Base-by-base conservation (phyloP, 2,113 vertebrate species). In the Aptenodytes patagonicus region DNA sequence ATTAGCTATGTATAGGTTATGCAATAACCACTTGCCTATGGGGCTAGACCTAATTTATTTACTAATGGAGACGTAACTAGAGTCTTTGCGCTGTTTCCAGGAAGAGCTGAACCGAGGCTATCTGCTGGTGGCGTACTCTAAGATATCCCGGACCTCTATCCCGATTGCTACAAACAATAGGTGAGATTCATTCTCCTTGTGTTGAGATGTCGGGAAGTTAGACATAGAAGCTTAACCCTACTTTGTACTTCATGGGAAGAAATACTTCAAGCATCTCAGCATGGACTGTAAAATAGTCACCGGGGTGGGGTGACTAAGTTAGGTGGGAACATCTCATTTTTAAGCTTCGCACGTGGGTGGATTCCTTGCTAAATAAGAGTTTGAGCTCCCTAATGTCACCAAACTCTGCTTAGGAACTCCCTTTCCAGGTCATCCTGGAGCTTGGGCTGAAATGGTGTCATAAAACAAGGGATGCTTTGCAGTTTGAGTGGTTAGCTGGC, bases 281-380 rank as follows among this genome's bases (percentile, higher is more conserved):
- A 18, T 1, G 10, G 64, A 22, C 46, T 38, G 16, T 25, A 24
- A 38, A 78, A 51, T 65, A 21, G 13, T 40, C 61, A 75, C 4
- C 18, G 0, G 0, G 21, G 28, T 44, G 29, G 10, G 4, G 9
- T 64, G 60, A 49, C 29, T 17, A 40, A 32, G 1, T 54, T 44
- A 49, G 25, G 66, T 36, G 62, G 46, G 32, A 66, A 79, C 0
- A 0, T 20, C 40, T 57, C 7, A 6, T 29, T 83, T 83, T 61
- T 31, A 40, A 84, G 42, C 17, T 46, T 66, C 29, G 21, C 26
- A 18, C 0, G 0, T 18, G 52, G 19, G 26, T n/a, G 52, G 47
- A n/a, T 83, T 57, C 22, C 11, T 44, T 58, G 42, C 62, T 58
- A 42, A 51, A 28, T 17, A 76, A 52, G 25, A 51, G 10, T 38